Base-by-base conservation (phyloP, 2,888 invertebrate genomes). In the Cryptophagus acutangulus region DNA sequence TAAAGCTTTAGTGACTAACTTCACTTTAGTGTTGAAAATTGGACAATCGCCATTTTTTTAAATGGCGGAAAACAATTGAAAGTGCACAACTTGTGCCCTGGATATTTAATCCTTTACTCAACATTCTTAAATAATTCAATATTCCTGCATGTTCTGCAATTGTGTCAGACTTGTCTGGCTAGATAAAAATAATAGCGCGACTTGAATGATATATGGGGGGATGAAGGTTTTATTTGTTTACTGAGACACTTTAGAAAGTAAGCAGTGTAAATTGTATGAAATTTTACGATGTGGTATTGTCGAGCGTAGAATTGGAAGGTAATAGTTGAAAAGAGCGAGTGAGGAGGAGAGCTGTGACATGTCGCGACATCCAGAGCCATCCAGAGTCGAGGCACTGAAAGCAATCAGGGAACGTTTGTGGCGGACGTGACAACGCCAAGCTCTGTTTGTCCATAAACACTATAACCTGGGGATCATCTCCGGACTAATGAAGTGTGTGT, bases 381-480 rank as follows among this genome's bases (percentile, higher is more conserved):
- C n/a, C n/a, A n/a, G n/a, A n/a, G n/a, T n/a, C 10, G 29, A 37
- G 14, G 28, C 14, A 30, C 44, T 39, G 46, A 54, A 54, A 55
- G 55, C 59, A 61, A 61, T 59, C 56, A 60, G 51, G 8, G 26
- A 12, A 48, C 52, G 47, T 47, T 51, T 50, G 53, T 51, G 47
- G 48, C 50, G 58, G 54, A 67, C 67, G 67, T 67, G 67, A 66
- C 62, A 58, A 53, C 55, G 48, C 54, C 51, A 51, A 13, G 46
- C 49, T 59, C 51, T 68, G 67, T 68, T 68, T 68, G 67, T 65
- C 63, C 62, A 67, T 68, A 68, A 68, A 68, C 67, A 68, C 65
- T 62, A 67, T 68, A 68, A 68, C 67, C 62, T 62, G 61, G 54
- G 59, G 61, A 66, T 66, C 65, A 64, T 66, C 66, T 60, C 55